Evolutionary conservation across 1,140 invertebrate genomes (phyloP), one percentile per base, ranked within the genome.

Genomic region (Panagrolaimus sp.): DNA sequence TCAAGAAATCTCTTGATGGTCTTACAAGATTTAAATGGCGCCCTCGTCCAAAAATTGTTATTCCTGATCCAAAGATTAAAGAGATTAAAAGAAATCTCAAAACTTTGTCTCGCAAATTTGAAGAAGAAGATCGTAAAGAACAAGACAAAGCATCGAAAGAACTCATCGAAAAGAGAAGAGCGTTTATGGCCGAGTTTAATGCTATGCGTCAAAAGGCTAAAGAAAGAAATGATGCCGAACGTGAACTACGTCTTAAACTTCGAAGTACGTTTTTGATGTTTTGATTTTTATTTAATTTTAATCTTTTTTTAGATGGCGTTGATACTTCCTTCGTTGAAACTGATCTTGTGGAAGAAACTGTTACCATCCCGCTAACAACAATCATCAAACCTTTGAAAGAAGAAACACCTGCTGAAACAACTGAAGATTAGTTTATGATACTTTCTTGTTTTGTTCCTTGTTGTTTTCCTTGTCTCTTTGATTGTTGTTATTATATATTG

Each of bases 1-100:
- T 89, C 72, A 87, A 93, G 75, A 89, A 93, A 32, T 91, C 91
- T 81, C 86, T 95, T 69, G 93, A 94, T 73, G 89, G 90, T 7
- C 96, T 98, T 82, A 93, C 92, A 77, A 93, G 96, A 84, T 89
- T 98, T 74, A 86, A 93, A 78, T 99, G 96, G 96, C 87, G 96
- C 74, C 96, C 96, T 21, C 87, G 95, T 63, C 94, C 94, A 0
- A 89, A 91, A 1, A 89, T 91, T 24, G 86, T 96, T 8, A 87
- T 99, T 0, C 85, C 88, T 1, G 88, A 90, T 43, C 86, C 88
- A 63, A 85, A 86, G 68, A 80, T 88, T 14, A 87, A 94, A 86
- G 92, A 98, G 55, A 94, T 98, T 71, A 94, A 93, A 84, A 97
- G 96, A 87, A 97, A 95, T 84, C 87, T 99, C 79, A 98, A 98